Evolutionary conservation across 1,140 invertebrate genomes (phyloP), one percentile per base, ranked within the genome.

Genomic region (Drosophila micromelanica): DNA sequence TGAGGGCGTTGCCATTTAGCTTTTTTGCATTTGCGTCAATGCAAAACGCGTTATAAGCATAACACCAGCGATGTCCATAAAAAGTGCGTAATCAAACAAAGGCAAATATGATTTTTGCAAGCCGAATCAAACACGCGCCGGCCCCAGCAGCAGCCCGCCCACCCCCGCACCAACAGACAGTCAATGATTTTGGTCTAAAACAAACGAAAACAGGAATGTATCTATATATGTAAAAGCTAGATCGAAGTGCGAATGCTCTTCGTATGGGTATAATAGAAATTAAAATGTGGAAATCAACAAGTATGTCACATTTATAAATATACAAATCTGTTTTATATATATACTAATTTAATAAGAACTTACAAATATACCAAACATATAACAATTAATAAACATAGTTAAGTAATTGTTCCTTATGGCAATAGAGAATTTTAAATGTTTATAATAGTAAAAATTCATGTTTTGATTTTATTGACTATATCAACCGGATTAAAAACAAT

Each of bases 31-130:
- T 77, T 81, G 73, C 73, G 78, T 80, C 78, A 80, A 79, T 75
- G 64, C 45, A 71, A 61, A 56, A 38, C 56, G 43, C 40, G 62
- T 30, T 69, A 75, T 60, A 70, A 76, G 51, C 71, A 64, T 77
- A 70, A 60, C 43, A 55, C 15, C 45, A 35, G 57, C 51, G 51
- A 59, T 62, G 59, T 7, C 59, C 64, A 69, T 76, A 62, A 76
- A 85, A 63, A 80, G 60, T 80, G 77, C 68, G 76, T 80, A 76
- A 65, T 85, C 80, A 76, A 73, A 60, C 32, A 30, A 27, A 55
- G 46, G 20, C 42, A 65, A 46, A 37, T 27, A 35, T 48, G 23
- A 8, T 51, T 52, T 43, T 52, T 27, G 38, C 62, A 57, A 60
- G 30, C 17, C 42, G 27, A 67, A 67, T 67, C 62, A 67, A 60